Conservation (phyloP, 2,797 vertebrate species). For the Sarcoramphus papa region DNA sequence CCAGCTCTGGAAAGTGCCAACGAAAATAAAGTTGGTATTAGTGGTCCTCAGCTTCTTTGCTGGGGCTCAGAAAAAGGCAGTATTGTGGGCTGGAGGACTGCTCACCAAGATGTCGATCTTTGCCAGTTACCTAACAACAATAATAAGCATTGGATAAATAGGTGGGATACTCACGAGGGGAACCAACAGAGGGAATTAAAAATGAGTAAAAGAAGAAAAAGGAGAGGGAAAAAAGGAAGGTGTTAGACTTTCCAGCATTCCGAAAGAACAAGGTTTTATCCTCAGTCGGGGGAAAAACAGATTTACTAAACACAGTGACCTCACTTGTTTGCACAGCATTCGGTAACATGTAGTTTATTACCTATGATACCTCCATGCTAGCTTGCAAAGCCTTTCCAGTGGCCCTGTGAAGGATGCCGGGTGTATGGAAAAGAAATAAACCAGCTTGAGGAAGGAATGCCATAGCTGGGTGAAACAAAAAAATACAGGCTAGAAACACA, state of each 20-base stretch:
- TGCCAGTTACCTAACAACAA: conserved; percentile 28
- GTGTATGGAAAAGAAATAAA: conserved; percentile 61
- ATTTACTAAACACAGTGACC: conserved; percentile 71
- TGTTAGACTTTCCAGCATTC: conserved; percentile 67
- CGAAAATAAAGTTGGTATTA: conserved; percentile 46
- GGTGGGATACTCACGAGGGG: background rate
- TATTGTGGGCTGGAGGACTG: background rate
- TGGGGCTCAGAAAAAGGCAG: conserved; percentile 11
- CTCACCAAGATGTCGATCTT: background rate
- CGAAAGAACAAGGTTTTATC: conserved; percentile 62
- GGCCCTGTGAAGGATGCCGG: conserved; percentile 10
- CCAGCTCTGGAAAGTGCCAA: conserved; percentile 14
- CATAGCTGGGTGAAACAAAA: conserved; percentile 3
- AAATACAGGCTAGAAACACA: background rate
- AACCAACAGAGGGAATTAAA: background rate
- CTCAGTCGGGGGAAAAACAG: conserved; percentile 51
- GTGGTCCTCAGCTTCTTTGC: conserved; percentile 10
- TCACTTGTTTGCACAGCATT: conserved; percentile 72
- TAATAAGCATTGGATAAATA: conserved; percentile 6
- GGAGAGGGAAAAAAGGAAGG: background rate
- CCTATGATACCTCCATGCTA: conserved; percentile 54
- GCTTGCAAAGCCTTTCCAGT: conserved; percentile 61
- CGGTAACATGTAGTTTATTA: conserved; percentile 64
- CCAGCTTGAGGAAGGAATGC: conserved; percentile 23
- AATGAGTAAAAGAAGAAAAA: background rate